Conservation (phyloP, 2,888 invertebrate genomes). For the Bedellia somnulentella region DNA sequence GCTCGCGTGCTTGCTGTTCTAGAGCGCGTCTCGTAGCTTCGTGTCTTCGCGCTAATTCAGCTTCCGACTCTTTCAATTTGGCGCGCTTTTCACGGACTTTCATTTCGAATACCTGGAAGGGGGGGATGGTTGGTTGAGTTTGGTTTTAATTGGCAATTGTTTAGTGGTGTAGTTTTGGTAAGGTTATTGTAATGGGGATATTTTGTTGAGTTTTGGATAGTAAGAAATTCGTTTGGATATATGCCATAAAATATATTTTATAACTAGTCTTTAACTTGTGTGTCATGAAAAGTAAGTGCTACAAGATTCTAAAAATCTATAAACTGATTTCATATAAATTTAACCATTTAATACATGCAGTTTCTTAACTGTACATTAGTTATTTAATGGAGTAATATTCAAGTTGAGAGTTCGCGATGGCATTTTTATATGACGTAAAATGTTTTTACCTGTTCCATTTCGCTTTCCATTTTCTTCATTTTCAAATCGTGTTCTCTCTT, state of each 20-base stretch:
- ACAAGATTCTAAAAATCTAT: no score
- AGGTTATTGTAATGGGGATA: background rate
- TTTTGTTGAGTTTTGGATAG: no score
- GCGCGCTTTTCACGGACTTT: constrained; percentile 96
- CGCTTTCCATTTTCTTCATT: constrained; percentile 98
- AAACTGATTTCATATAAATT: no score
- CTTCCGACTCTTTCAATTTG: constrained; percentile 93
- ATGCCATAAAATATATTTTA: no score
- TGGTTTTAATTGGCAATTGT: background rate
- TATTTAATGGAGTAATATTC: no score
- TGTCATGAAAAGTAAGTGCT: no score
- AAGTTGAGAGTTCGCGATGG: no score
- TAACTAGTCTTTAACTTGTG: no score
- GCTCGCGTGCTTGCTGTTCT: constrained; percentile 88
- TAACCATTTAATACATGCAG: no score
- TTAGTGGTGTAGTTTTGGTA: background rate
- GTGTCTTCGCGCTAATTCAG: constrained; percentile 88
- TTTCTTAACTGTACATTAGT: no score
- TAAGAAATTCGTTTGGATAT: no score
- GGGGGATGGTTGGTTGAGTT: background rate
- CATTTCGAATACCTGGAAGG: constrained; percentile 84
- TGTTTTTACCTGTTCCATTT: constrained; percentile 82
- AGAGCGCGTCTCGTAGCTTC: constrained; percentile 74
- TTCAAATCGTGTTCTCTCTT: constrained; percentile 93
- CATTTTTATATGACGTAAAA: no score